These are phyloP conservation scores for cattle (Bos taurus) DNA, from an alignment of 2,113 vertebrate genomes.

Conservation along the genomic window DNA sequence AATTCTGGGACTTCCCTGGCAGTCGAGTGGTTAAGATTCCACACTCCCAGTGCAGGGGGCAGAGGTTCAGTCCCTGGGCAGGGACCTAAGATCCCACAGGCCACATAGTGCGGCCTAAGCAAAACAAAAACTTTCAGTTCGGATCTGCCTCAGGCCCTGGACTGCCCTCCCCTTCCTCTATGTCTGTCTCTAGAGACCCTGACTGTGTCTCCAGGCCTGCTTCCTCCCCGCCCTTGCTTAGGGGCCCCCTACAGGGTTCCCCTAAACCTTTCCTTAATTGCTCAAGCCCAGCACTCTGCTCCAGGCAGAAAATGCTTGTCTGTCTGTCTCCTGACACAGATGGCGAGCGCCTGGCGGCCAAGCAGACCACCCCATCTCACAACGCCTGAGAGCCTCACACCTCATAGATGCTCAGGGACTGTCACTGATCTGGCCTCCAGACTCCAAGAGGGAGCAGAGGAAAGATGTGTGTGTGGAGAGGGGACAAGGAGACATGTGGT, in stretches of 20 bases:
- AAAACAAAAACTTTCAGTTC: background rate
- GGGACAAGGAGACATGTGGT: background rate
- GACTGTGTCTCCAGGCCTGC: background rate
- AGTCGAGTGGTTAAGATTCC: background rate
- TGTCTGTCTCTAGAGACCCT: background rate
- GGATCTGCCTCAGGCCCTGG: background rate
- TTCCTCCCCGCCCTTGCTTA: background rate
- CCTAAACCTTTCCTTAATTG: fast-evolving
- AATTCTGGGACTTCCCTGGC: background rate
- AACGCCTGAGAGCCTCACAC: background rate
- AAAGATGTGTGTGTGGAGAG: fast-evolving
- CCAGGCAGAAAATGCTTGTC: background rate
- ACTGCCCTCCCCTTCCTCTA: background rate
- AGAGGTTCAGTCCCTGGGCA: background rate
- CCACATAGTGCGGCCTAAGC: background rate
- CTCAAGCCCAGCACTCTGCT: background rate
- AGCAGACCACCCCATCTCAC: background rate
- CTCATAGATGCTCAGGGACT: background rate
- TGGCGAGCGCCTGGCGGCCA: background rate
- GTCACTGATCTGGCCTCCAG: background rate
- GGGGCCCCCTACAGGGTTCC: no score
- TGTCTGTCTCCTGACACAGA: fast-evolving
- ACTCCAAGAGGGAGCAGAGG: background rate
- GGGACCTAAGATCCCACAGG: background rate
- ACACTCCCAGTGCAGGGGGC: background rate